These are phyloP conservation scores for Merluccius polli DNA, from an alignment of 2,797 vertebrate genomes.

Conservation along the genomic window DNA sequence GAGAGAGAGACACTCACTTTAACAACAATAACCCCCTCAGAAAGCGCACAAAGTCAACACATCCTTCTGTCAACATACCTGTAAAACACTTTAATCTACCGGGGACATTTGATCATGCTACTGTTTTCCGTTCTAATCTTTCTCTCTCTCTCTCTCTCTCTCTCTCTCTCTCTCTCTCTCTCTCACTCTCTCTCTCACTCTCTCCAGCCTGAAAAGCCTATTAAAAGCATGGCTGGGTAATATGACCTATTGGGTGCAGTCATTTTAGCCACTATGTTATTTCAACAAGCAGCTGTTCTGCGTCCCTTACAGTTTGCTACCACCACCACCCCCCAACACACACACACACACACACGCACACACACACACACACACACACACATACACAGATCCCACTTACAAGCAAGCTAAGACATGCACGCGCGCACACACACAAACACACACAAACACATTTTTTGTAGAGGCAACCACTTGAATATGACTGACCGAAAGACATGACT, in stretches of 20 bases:
- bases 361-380: background rate
- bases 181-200: too few species aligned
- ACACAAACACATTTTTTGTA: too few species aligned
- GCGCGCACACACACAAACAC: background rate
- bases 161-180: too few species aligned
- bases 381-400: background rate
- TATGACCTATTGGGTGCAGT: conserved; percentile 48
- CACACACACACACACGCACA: conserved; percentile 2
- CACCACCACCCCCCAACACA: background rate
- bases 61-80: conserved; percentile 42
- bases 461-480: too few species aligned
- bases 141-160: background rate
- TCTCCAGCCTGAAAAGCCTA: conserved; percentile 27
- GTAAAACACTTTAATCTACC: conserved; percentile 39
- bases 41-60: conserved; percentile 10
- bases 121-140: conserved; percentile 28
- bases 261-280: conserved; percentile 56
- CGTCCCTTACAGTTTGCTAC: conserved; percentile 19
- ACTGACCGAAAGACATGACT: conserved; percentile 36
- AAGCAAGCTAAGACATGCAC: too few species aligned
- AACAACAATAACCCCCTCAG: conserved; percentile 1
- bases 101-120: conserved; percentile 45
- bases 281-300: conserved; percentile 66
- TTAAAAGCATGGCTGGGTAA: conserved; percentile 64
- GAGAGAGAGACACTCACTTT: too few species aligned